Evolutionary conservation across 1,140 invertebrate species (phyloP), one percentile per base, ranked within the genome.

Genomic region (Nasonia longicornis): DNA sequence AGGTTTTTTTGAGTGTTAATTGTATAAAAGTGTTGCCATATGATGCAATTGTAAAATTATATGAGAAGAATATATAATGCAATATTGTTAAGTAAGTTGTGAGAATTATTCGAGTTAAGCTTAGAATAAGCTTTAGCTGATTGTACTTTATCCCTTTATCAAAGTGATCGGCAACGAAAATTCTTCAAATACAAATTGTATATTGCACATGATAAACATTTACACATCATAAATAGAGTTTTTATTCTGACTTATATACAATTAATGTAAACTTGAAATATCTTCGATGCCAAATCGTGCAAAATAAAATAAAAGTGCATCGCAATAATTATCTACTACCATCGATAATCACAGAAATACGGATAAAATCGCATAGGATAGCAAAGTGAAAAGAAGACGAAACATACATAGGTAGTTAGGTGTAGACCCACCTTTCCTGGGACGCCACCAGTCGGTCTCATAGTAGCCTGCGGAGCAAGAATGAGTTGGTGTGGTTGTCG

Each of bases 391-490:
- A 86, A 86, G 84, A 85, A 86, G 86, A 86, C 86, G 85, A 85
- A 87, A 87, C 88, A 89, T 91, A 91, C 90, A 91, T 91, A 91
- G 89, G 89, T 91, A 91, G 90, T 90, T 90, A 90, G 90, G 90
- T 91, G 90, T 88, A 91, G 90, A 91, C 90, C 93, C 96, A 97
- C 96, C 96, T 97, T 97, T 97, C 90, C 96, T 94, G 90, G 96
- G 96, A 92, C 96, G 95, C 96, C 96, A 97, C 96, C 96, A 97
- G 93, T 97, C 96, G 88, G 89, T 90, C 94, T 97, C 96, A 95
- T 96, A 96, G 94, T 97, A 96, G 94, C 96, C 96, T 97, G 96
- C 89, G 90, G 89, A 91, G 90, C 89, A 91, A 91, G 89, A 91
- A 89, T 91, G 89, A 91, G 90, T 90, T 91, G 90, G 88, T 90